Evolutionary conservation across 2,797 vertebrate genomes (phyloP).

Genomic region (Pseudopleuronectes americanus): DNA sequence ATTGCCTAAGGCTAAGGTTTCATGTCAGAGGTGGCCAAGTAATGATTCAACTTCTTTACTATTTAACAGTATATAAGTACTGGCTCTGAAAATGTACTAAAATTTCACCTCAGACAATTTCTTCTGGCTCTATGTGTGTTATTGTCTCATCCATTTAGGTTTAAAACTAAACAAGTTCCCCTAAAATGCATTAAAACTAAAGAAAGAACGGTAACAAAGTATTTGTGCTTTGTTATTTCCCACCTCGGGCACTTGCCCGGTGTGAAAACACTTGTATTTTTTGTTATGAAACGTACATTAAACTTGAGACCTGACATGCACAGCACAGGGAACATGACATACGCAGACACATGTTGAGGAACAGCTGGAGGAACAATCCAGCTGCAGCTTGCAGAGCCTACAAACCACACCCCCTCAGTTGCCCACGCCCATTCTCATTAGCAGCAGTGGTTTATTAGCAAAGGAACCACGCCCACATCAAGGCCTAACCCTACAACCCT

Average conservation of each 20-base stretch:
- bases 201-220: background rate
- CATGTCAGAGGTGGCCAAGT: no score
- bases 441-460: background rate
- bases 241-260: no score
- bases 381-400: constrained; percentile 27
- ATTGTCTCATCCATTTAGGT: no score
- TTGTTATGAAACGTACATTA: background rate
- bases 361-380: constrained; percentile 47
- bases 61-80: no score
- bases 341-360: constrained; percentile 60
- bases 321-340: constrained; percentile 33
- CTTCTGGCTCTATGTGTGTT: no score
- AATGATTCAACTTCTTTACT: no score
- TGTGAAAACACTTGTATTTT: no score
- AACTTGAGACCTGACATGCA: constrained; percentile 27
- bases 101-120: no score
- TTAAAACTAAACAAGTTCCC: no score
- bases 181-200: no score
- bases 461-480: background rate
- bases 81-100: no score
- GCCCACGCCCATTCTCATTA: background rate
- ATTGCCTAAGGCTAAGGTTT: background rate
- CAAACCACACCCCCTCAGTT: background rate
- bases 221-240: background rate
- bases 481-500: background rate